Conservation (phyloP, 2,888 invertebrate species). For the Noctua janthe region DNA sequence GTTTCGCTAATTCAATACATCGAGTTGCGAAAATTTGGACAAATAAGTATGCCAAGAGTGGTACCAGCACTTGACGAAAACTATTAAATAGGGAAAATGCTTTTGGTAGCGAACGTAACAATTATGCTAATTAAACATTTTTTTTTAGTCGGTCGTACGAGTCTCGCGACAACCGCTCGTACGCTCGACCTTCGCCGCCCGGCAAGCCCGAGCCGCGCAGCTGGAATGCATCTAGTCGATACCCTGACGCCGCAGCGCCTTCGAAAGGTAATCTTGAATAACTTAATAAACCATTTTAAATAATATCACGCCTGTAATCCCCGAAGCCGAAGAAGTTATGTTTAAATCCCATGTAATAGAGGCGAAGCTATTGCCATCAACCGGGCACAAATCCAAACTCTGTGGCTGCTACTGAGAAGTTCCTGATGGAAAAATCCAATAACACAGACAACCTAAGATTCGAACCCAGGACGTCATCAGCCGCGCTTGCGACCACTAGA, state of each 20-base stretch:
- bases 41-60: background rate
- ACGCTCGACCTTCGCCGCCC: slow-evolving; percentile 83
- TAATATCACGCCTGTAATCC: background rate
- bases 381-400: background rate
- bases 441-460: background rate
- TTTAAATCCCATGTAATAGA: background rate
- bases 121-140: background rate
- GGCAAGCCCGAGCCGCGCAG: slow-evolving; percentile 84
- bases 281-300: background rate
- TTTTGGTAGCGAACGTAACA: background rate
- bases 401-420: background rate
- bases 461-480: background rate
- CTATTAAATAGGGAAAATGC: background rate
- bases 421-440: background rate
- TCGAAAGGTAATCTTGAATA: slow-evolving; percentile 77
- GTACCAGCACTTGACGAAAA: background rate
- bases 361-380: background rate
- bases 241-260: slow-evolving; percentile 80
- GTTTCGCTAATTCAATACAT: background rate
- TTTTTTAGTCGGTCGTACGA: slow-evolving; percentile 82
- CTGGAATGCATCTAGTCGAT: slow-evolving; percentile 83
- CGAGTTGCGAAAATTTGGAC: background rate
- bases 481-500: background rate
- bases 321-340: background rate
- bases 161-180: slow-evolving; percentile 82